phyloP scores from a whole-genome alignment of 2,888 invertebrate genomes.

The Eristalinus aeneus region DNA sequence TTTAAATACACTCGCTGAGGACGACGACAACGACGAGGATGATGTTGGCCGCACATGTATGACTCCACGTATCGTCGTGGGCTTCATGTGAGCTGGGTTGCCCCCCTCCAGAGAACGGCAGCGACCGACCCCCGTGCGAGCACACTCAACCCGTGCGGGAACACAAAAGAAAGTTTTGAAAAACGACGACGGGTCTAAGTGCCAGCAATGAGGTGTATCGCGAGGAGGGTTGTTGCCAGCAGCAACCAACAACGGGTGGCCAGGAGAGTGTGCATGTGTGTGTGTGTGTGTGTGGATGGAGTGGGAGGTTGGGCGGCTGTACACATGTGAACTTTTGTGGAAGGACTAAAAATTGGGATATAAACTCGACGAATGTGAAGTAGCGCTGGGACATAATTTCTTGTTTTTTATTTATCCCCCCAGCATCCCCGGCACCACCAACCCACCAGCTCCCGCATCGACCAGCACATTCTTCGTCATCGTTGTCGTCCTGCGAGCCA shows the following conservation, averaged over 20 bases:
- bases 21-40: constrained; percentile 74
- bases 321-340: constrained; percentile 69
- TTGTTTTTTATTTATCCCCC: constrained; percentile 50
- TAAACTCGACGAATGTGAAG: constrained; percentile 71
- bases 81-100: constrained; percentile 40
- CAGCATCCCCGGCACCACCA: constrained; percentile 10
- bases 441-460: neutral
- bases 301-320: constrained; percentile 35
- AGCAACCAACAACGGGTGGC: constrained; percentile 50
- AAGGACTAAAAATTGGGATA: constrained; percentile 71
- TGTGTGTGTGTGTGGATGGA: constrained; percentile 21
- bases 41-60: constrained; percentile 63
- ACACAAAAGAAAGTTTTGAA: constrained; percentile 71
- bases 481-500: neutral
- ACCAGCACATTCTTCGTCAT: neutral
- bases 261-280: constrained; percentile 22
- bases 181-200: constrained; percentile 72
- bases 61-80: constrained; percentile 66
- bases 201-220: constrained; percentile 70
- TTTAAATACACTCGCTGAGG: constrained; percentile 73
- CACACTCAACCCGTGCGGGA: constrained; percentile 34
- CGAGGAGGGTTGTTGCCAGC: constrained; percentile 49
- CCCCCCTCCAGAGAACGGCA: constrained; percentile 13
- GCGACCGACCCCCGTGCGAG: constrained; percentile 15
- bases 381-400: constrained; percentile 70